Evolutionary conservation across 1,140 invertebrate genomes (phyloP).

Genomic region (Spodoptera frugiperda): DNA sequence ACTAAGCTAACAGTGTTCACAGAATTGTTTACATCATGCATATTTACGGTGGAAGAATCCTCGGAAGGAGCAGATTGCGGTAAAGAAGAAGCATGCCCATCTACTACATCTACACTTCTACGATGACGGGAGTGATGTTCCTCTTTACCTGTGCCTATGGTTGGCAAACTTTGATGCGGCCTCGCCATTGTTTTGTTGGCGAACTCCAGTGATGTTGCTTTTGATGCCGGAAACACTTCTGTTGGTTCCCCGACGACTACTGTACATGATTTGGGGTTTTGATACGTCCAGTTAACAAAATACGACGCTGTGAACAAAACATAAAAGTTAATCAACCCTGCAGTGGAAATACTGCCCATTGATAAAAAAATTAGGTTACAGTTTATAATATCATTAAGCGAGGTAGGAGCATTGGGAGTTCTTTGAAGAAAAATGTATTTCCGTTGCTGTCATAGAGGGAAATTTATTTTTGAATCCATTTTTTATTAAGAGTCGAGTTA

Average conservation of each 20-base stretch:
- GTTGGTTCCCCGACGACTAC: constrained; percentile 92
- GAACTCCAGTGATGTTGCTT: constrained; percentile 87
- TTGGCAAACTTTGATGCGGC: constrained; percentile 83
- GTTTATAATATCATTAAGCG: constrained; percentile 20
- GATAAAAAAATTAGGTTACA: background rate
- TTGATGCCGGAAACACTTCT: constrained; percentile 88
- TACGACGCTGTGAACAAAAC: constrained; percentile 89
- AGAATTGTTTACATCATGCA: constrained; percentile 83
- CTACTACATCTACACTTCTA: constrained; percentile 87
- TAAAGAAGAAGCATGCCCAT: constrained; percentile 87
- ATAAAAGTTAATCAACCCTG: constrained; percentile 23
- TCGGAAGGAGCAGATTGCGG: constrained; percentile 77
- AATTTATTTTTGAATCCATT: background rate
- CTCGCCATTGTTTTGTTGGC: constrained; percentile 88
- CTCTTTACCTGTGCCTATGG: constrained; percentile 87
- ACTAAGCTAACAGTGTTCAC: constrained; percentile 79
- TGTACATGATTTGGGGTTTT: constrained; percentile 92
- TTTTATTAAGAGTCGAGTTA: background rate
- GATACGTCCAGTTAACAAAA: constrained; percentile 93
- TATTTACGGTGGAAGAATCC: constrained; percentile 77
- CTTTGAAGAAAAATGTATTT: constrained; percentile 18
- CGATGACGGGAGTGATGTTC: constrained; percentile 86
- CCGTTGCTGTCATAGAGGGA: background rate
- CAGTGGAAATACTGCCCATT: background rate
- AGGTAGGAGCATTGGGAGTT: background rate